These are phyloP conservation scores for Habroteleia sp. DNA, from an alignment of 2,888 invertebrate species.

Conservation along the genomic window DNA sequence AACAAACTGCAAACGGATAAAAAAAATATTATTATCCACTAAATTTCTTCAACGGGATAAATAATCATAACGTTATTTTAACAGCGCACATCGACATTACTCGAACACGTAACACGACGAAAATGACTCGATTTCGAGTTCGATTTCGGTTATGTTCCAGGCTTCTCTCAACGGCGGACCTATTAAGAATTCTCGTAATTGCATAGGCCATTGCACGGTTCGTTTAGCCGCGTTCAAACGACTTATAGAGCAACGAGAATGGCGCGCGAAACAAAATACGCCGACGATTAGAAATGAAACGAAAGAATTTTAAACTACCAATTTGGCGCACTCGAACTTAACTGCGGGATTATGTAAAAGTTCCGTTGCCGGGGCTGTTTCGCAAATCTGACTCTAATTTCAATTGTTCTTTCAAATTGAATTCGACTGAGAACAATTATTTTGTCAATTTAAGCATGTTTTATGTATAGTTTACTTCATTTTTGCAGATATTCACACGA, in stretches of 20 bases:
- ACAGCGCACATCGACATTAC: not conserved
- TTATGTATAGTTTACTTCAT: too few species aligned
- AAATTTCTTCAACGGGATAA: too few species aligned
- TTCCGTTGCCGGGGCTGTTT: slow-evolving; percentile 8
- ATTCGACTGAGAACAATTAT: slow-evolving; percentile 1
- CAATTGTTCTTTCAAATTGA: slow-evolving; percentile 15
- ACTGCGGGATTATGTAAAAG: slow-evolving; percentile 46
- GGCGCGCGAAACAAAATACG: slow-evolving; percentile 33
- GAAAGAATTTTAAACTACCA: slow-evolving; percentile 39
- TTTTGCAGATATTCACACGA: too few species aligned
- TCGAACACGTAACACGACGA: not conserved
- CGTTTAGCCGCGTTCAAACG: slow-evolving; percentile 43
- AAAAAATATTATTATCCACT: too few species aligned
- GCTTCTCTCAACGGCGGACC: slow-evolving; percentile 39
- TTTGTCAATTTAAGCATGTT: too few species aligned
- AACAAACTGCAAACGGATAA: too few species aligned
- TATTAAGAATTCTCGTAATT: slow-evolving; percentile 61
- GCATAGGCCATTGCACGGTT: slow-evolving; percentile 46
- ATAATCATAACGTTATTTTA: too few species aligned
- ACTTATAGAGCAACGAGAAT: slow-evolving; percentile 32
- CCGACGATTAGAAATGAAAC: slow-evolving; percentile 44
- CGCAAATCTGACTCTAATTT: slow-evolving; percentile 32
- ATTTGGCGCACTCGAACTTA: slow-evolving; percentile 36
- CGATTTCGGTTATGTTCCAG: slow-evolving; percentile 42
- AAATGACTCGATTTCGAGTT: slow-evolving; percentile 20